These are phyloP conservation scores for Columba guinea DNA, from an alignment of 2,797 vertebrate species.

Conservation along the genomic window DNA sequence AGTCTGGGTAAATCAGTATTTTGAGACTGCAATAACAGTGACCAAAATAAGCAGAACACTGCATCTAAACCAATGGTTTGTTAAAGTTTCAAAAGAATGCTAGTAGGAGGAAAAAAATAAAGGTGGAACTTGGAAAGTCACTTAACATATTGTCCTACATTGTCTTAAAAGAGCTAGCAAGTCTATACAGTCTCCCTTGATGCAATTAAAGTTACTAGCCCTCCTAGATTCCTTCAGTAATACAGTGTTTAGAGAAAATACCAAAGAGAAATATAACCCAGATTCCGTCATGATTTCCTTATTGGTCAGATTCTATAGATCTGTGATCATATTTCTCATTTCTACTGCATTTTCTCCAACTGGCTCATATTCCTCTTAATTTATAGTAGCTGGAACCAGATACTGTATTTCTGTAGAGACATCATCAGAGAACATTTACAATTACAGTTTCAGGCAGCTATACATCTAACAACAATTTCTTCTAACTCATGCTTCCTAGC, in stretches of 20 bases:
- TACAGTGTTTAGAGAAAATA: not conserved
- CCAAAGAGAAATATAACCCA: not conserved
- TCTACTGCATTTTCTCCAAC: not conserved
- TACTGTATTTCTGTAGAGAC: not conserved
- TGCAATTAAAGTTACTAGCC: not conserved
- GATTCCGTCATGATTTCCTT: not conserved
- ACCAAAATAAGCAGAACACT: not conserved
- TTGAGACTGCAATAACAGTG: not conserved
- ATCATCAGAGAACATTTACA: not conserved
- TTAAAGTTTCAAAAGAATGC: not conserved
- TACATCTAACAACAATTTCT: not conserved
- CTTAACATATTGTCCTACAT: not conserved
- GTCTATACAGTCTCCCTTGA: not conserved
- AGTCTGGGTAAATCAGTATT: not conserved
- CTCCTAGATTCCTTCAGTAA: not conserved
- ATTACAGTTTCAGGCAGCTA: not conserved
- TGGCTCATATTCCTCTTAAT: not conserved
- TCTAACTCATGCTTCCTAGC: not conserved
- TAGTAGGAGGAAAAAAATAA: not conserved
- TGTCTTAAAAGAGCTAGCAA: not conserved
- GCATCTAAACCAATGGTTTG: not conserved
- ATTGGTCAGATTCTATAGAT: not conserved
- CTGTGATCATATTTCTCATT: not conserved
- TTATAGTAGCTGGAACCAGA: not conserved
- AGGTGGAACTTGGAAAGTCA: not conserved